Evolutionary conservation across 2,888 invertebrate genomes (phyloP).

Genomic region (Noctua janthina): DNA sequence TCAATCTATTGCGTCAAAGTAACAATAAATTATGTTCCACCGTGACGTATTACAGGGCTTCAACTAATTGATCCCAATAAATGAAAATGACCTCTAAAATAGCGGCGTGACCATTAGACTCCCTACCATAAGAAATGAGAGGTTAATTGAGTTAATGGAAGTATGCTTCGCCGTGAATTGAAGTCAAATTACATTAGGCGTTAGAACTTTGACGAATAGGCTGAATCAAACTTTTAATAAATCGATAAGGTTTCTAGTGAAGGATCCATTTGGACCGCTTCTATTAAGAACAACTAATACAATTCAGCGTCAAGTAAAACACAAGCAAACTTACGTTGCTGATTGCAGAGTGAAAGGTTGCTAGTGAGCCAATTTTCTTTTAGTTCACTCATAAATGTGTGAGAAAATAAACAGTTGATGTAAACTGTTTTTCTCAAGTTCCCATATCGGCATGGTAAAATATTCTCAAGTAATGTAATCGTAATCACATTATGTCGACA

Average conservation of each 20-base stretch:
- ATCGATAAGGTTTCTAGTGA: constrained; percentile 25
- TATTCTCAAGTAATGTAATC: constrained; percentile 51
- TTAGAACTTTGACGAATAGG: constrained; percentile 54
- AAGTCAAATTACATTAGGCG: constrained; percentile 68
- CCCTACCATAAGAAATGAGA: constrained; percentile 82
- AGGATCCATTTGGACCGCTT: constrained; percentile 10
- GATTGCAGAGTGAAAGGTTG: constrained; percentile 44
- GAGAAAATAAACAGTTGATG: constrained; percentile 49
- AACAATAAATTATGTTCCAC: constrained; percentile 39
- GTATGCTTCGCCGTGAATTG: constrained; percentile 68
- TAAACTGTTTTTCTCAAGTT: constrained; percentile 46
- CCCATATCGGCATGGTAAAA: constrained; percentile 43
- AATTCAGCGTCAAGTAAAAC: not conserved
- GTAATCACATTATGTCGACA: constrained; percentile 55
- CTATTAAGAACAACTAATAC: constrained; percentile 20
- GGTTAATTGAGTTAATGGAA: constrained; percentile 86
- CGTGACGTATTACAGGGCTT: constrained; percentile 60
- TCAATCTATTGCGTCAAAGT: constrained; percentile 19
- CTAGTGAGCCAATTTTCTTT: constrained; percentile 33
- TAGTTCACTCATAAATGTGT: constrained; percentile 29
- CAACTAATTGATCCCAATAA: constrained; percentile 85
- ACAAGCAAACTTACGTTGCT: constrained; percentile 1
- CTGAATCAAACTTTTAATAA: constrained; percentile 51
- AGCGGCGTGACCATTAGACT: constrained; percentile 79
- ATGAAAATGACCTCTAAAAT: constrained; percentile 82